Percentiles rank a stretch among this genome's conserved stretches.
Conservation (phyloP, 2,113 vertebrate species). For the Boulengeromyrus knoepffleri region DNA sequence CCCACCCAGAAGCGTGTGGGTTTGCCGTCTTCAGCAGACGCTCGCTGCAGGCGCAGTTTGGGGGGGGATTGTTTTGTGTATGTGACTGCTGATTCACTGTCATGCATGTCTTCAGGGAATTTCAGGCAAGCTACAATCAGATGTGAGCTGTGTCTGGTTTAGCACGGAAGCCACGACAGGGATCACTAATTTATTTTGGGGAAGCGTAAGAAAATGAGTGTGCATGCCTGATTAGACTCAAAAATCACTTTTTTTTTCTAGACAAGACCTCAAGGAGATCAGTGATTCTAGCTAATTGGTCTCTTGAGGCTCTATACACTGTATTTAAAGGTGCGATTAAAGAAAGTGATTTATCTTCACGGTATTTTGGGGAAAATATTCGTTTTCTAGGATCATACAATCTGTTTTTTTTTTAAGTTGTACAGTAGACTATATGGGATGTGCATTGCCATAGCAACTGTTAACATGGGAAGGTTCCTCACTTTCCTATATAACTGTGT, state of each 20-base stretch:
- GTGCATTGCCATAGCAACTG: background rate
- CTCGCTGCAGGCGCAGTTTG: background rate
- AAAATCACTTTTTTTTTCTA: background rate
- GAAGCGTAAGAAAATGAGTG: background rate
- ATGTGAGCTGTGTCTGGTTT: background rate
- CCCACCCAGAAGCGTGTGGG: background rate
- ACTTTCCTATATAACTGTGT: background rate
- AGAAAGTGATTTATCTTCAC: background rate
- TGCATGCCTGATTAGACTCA: slow-evolving; percentile 2
- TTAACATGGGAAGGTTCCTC: background rate
- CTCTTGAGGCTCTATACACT: background rate
- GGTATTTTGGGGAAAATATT: background rate
- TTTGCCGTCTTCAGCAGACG: background rate
- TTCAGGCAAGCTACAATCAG: background rate
- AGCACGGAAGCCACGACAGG: background rate
- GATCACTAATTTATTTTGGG: background rate
- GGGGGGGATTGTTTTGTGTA: background rate
- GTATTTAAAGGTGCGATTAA: background rate
- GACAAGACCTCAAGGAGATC: background rate
- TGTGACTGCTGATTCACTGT: background rate
- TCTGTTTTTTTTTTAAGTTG: background rate
- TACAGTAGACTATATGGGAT: background rate
- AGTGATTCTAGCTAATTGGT: background rate
- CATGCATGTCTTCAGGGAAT: background rate
- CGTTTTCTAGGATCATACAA: background rate